Evolutionary conservation across 1,140 invertebrate species (phyloP).

Genomic region (Frieseomelitta varia): DNA sequence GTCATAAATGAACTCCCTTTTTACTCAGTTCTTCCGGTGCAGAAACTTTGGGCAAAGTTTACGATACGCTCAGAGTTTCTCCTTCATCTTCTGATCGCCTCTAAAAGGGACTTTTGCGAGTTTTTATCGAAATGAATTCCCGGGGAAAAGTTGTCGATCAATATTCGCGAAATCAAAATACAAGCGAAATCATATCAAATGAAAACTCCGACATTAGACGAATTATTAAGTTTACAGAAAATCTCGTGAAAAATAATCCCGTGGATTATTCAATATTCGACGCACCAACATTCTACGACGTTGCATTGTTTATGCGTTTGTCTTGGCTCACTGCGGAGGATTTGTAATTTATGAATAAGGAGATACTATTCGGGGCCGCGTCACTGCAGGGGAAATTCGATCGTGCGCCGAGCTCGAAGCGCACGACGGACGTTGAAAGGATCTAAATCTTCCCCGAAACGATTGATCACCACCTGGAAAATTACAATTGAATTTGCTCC

Average conservation of each 20-base stretch:
- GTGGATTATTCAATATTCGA: neutral
- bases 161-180: too few relatives aligned
- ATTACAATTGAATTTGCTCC: neutral
- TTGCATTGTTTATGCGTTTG: neutral
- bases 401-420: neutral
- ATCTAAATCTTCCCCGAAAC: neutral
- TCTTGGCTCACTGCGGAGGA: neutral
- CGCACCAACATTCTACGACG: neutral
- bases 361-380: neutral
- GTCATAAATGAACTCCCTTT: slow-evolving; percentile 56
- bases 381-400: neutral
- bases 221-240: neutral
- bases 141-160: too few relatives aligned
- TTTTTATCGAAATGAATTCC: too few relatives aligned
- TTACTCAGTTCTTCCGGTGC: neutral
- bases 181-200: neutral
- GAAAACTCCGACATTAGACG: neutral
- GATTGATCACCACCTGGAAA: neutral
- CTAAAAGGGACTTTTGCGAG: neutral
- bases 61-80: neutral
- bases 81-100: slow-evolving; percentile 24
- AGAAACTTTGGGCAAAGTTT: neutral
- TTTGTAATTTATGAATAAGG: too few relatives aligned
- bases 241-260: too few relatives aligned
- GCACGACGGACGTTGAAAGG: neutral